Evolutionary conservation across 2,113 vertebrate species (phyloP).

Genomic region (Rhinoderma darwinii): DNA sequence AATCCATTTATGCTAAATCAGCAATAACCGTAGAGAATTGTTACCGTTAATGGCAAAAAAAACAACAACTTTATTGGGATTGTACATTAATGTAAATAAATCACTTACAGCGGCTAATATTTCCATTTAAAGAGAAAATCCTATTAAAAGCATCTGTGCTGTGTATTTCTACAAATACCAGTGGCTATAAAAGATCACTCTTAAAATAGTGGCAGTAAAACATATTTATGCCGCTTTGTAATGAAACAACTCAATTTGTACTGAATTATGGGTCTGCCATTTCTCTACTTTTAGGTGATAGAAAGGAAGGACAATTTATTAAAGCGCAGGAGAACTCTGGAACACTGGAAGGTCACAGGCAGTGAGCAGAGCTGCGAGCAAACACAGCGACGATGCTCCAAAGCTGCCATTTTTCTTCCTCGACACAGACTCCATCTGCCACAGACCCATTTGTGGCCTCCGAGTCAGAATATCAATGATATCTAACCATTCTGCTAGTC

Average conservation of each 20-base stretch:
- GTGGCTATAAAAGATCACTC: constrained; percentile 63
- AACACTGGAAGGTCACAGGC: constrained; percentile 84
- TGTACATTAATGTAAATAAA: constrained; percentile 11
- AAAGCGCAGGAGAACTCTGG: constrained; percentile 72
- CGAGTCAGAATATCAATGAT: constrained; percentile 97
- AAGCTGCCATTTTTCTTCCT: constrained; percentile 93
- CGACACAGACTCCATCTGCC: constrained; percentile 98
- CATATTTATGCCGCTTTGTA: constrained; percentile 65
- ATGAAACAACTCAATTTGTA: constrained; percentile 68
- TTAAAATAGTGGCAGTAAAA: constrained; percentile 64
- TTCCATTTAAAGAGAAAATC: constrained; percentile 16
- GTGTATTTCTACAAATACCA: constrained; percentile 58
- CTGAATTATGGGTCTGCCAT: constrained; percentile 73
- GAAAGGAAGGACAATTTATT: constrained; percentile 80
- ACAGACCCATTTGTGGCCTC: constrained; percentile 89
- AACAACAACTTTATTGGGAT: constrained; percentile 15
- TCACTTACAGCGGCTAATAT: constrained; percentile 37
- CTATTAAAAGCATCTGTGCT: constrained; percentile 49
- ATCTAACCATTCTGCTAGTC: constrained; percentile 82
- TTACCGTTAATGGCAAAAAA: background rate
- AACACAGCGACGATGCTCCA: constrained; percentile 78
- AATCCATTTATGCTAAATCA: constrained; percentile 2
- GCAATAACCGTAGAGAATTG: constrained; percentile 6
- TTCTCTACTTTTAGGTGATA: constrained; percentile 74
- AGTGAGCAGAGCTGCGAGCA: constrained; percentile 75